Conservation (phyloP, 2,113 vertebrate genomes). For the Nettapus auritus region DNA sequence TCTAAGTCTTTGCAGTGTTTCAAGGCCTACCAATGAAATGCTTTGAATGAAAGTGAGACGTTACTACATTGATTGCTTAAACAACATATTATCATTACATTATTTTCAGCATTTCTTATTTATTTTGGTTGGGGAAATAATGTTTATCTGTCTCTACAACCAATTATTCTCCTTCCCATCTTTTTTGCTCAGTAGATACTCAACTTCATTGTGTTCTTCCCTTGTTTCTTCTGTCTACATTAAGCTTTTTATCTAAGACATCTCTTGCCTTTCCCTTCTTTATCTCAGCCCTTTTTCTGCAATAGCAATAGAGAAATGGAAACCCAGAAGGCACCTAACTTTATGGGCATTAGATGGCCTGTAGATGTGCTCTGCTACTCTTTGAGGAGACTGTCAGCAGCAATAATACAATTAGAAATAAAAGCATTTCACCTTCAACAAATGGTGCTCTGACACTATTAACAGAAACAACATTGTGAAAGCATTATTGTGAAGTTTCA, state of each 20-base stretch:
- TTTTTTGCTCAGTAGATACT: neutral
- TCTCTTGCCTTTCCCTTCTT: neutral
- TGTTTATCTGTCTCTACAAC: neutral
- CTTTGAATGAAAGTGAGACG: neutral
- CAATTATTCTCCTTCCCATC: neutral
- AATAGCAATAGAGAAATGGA: neutral
- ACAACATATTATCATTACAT: neutral
- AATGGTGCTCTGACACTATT: neutral
- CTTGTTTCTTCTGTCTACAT: neutral
- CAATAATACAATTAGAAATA: neutral
- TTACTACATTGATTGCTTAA: neutral
- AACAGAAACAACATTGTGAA: accelerated
- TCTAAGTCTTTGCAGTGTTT: neutral
- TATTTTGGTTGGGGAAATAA: neutral
- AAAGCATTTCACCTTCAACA: neutral
- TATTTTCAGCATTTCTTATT: neutral
- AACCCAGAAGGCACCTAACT: neutral
- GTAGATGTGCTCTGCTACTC: neutral
- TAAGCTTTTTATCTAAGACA: neutral
- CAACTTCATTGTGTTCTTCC: too few relatives aligned
- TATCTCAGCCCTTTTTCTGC: neutral
- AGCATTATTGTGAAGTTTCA: neutral
- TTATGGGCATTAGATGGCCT: neutral
- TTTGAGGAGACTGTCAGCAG: neutral
- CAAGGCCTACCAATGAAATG: neutral